These are phyloP conservation scores for Aradus depressus DNA, from an alignment of 2,888 invertebrate genomes.

Conservation along the genomic window DNA sequence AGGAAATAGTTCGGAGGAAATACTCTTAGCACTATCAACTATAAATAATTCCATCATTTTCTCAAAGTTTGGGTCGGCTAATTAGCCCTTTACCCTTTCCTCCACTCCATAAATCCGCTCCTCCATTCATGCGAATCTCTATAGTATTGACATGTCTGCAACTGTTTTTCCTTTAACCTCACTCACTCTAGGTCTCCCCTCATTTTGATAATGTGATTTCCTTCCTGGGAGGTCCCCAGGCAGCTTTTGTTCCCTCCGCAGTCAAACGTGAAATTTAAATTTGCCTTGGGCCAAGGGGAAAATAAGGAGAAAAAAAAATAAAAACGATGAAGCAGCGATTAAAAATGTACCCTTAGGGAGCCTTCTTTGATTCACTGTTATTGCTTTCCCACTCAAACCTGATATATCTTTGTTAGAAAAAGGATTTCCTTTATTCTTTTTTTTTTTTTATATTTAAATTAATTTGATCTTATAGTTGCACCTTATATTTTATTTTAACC, in stretches of 20 bases:
- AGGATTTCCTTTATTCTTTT: not conserved
- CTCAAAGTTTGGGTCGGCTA: too few species aligned
- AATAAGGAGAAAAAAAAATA: conserved; percentile 13
- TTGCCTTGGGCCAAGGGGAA: not conserved
- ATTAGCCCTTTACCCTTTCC: too few species aligned
- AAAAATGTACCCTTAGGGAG: conserved; percentile 24
- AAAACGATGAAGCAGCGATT: conserved; percentile 18
- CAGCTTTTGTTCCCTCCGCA: conserved; percentile 16
- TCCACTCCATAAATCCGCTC: too few species aligned
- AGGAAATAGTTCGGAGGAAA: too few species aligned
- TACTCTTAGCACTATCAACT: too few species aligned
- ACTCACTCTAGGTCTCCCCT: conserved; percentile 16
- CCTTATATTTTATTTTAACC: too few species aligned
- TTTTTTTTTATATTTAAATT: too few species aligned
- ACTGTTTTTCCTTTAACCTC: too few species aligned
- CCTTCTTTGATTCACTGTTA: conserved; percentile 25
- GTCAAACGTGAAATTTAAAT: conserved; percentile 28
- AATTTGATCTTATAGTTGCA: too few species aligned
- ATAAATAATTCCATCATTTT: too few species aligned
- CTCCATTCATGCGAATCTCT: too few species aligned
- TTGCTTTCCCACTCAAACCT: conserved; percentile 23
- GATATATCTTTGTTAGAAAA: conserved; percentile 1
- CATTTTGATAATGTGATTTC: conserved; percentile 28
- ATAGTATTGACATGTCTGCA: too few species aligned
- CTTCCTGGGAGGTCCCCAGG: conserved; percentile 6